Conservation (phyloP, 2,797 vertebrate species). For the Melanotaenia boesemani region DNA sequence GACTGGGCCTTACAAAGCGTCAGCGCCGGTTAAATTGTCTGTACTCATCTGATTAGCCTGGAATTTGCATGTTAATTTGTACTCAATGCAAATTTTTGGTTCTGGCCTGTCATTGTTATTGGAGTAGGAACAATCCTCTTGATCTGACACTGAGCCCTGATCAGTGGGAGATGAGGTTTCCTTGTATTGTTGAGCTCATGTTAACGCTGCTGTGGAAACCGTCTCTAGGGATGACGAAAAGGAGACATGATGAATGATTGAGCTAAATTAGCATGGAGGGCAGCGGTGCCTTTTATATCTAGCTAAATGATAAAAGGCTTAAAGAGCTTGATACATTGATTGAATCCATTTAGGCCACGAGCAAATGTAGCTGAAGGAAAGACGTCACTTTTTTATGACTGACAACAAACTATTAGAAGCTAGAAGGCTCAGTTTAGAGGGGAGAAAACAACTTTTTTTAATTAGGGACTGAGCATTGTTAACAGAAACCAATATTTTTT, state of each 20-base stretch:
- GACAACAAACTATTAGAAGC: constrained; percentile 46
- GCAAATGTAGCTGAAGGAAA: constrained; percentile 58
- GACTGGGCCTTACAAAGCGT: constrained; percentile 66
- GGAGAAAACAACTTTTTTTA: not conserved
- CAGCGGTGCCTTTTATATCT: constrained; percentile 54
- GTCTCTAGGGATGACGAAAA: constrained; percentile 66
- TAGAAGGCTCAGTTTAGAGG: not conserved
- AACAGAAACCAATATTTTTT: not conserved
- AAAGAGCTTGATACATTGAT: constrained; percentile 38
- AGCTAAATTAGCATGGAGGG: constrained; percentile 56
- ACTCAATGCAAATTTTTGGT: constrained; percentile 39
- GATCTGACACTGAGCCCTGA: constrained; percentile 69
- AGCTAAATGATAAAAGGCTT: constrained; percentile 63
- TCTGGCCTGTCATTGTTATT: constrained; percentile 22
- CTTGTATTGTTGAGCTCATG: constrained; percentile 49
- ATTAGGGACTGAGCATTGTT: not conserved
- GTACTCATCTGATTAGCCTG: constrained; percentile 61
- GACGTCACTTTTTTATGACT: constrained; percentile 43
- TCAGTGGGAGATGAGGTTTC: constrained; percentile 65
- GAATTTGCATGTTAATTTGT: constrained; percentile 73
- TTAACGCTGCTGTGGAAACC: constrained; percentile 73
- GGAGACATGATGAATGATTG: constrained; percentile 46
- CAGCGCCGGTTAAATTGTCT: constrained; percentile 54
- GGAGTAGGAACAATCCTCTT: constrained; percentile 51
- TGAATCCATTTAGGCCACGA: constrained; percentile 62